Percentiles rank a stretch among this genome's conserved stretches.
These are phyloP conservation scores for Polypedilum vanderplanki DNA, from an alignment of 1,140 invertebrate species.

Conservation along the genomic window DNA sequence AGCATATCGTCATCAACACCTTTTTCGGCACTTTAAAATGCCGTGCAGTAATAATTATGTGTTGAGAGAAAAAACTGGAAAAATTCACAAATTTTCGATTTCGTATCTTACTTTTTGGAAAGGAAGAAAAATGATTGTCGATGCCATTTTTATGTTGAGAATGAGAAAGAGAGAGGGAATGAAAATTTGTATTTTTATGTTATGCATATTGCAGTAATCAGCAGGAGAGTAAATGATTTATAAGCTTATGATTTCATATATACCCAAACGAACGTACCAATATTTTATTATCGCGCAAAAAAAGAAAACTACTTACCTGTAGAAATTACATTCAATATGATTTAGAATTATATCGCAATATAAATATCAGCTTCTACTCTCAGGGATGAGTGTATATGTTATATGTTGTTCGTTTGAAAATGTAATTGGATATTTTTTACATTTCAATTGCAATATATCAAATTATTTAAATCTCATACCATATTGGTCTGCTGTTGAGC, in stretches of 20 bases:
- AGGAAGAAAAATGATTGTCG: neutral
- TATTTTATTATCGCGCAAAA: neutral
- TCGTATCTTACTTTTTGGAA: neutral
- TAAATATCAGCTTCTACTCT: slow-evolving; percentile 6
- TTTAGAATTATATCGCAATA: neutral
- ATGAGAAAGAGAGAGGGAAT: neutral
- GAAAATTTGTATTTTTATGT: neutral
- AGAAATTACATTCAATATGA: slow-evolving; percentile 24
- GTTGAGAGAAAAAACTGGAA: too few relatives aligned
- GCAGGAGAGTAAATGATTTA: slow-evolving; percentile 25
- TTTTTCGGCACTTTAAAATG: too few relatives aligned
- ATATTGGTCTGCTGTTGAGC: too few relatives aligned
- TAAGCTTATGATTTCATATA: neutral
- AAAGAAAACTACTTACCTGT: neutral
- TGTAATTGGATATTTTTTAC: slow-evolving; percentile 14
- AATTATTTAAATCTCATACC: neutral
- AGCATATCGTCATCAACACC: too few relatives aligned
- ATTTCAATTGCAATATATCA: slow-evolving; percentile 19
- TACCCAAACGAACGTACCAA: neutral
- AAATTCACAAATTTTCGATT: too few relatives aligned
- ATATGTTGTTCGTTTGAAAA: neutral
- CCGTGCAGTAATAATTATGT: too few relatives aligned
- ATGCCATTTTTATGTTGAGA: neutral
- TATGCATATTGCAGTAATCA: slow-evolving; percentile 1
- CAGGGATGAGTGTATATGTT: neutral